These are phyloP conservation scores for Parazoanthus atlanticus DNA, from an alignment of 92 coral and sea anemone species.

Conservation along the genomic window DNA sequence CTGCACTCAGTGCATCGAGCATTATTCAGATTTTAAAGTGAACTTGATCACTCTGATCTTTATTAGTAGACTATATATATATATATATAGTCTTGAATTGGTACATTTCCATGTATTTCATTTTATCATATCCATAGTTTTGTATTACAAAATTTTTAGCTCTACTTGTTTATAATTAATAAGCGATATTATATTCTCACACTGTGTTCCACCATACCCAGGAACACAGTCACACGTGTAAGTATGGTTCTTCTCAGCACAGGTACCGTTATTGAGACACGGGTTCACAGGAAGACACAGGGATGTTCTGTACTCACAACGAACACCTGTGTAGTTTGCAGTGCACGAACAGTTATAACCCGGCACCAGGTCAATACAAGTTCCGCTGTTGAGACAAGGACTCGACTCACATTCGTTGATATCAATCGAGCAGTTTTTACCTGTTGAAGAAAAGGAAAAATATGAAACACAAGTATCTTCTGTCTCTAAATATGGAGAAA, in stretches of 20 bases:
- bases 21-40: too few relatives aligned
- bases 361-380: constrained; percentile 53
- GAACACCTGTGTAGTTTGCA: constrained; percentile 77
- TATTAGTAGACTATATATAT: too few relatives aligned
- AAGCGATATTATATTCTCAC: not conserved
- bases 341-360: constrained; percentile 74
- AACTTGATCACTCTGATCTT: too few relatives aligned
- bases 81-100: too few relatives aligned
- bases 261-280: constrained; percentile 4
- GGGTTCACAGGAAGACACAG: constrained; percentile 57
- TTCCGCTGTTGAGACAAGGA: constrained; percentile 68
- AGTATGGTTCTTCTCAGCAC: not conserved
- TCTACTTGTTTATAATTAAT: too few relatives aligned
- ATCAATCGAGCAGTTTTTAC: constrained; percentile 73
- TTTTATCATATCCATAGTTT: too few relatives aligned
- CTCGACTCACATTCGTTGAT: constrained; percentile 73
- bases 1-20: too few relatives aligned
- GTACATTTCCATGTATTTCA: too few relatives aligned
- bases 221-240: constrained; percentile 13
- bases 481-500: too few relatives aligned
- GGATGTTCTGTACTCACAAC: constrained; percentile 68
- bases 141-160: too few relatives aligned
- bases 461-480: not conserved
- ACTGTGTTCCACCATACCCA: not conserved
- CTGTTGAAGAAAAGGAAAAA: constrained; percentile 45